These are phyloP conservation scores for Dicycla oo DNA, from an alignment of 2,888 invertebrate genomes.

Conservation along the genomic window DNA sequence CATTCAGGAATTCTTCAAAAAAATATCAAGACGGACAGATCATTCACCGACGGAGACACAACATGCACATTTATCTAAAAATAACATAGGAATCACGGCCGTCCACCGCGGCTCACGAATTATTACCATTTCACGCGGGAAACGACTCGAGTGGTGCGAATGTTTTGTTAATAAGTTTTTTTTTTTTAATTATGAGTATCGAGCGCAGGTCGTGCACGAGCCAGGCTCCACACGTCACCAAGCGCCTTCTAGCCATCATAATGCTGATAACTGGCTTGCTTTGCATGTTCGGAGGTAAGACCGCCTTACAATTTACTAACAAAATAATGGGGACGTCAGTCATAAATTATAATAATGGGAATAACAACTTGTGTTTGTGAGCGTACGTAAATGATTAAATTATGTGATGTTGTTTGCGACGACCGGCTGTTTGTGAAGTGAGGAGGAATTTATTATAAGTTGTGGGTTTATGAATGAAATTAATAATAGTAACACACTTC, in stretches of 20 bases:
- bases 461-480: slow-evolving; percentile 22
- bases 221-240: slow-evolving; percentile 79
- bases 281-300: slow-evolving; percentile 85
- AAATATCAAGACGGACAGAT: slow-evolving; percentile 69
- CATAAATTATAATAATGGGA: slow-evolving; percentile 48
- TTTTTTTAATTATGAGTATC: slow-evolving; percentile 71
- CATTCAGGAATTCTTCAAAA: slow-evolving; percentile 62
- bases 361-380: slow-evolving; percentile 22
- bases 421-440: background rate
- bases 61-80: slow-evolving; percentile 80
- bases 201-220: slow-evolving; percentile 77
- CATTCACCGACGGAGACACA: slow-evolving; percentile 79
- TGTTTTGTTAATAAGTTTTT: slow-evolving; percentile 44
- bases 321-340: slow-evolving; percentile 36
- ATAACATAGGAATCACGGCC: slow-evolving; percentile 81
- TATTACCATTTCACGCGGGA: slow-evolving; percentile 64
- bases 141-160: slow-evolving; percentile 57
- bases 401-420: slow-evolving; percentile 30
- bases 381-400: slow-evolving; percentile 9
- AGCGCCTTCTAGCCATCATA: slow-evolving; percentile 79
- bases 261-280: slow-evolving; percentile 80
- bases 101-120: slow-evolving; percentile 60
- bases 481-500: slow-evolving; percentile 1
- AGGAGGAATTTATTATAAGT: background rate
- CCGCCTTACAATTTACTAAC: slow-evolving; percentile 69